These are phyloP conservation scores for Urophycis tenuis DNA, from an alignment of 2,797 vertebrate genomes.

Conservation along the genomic window DNA sequence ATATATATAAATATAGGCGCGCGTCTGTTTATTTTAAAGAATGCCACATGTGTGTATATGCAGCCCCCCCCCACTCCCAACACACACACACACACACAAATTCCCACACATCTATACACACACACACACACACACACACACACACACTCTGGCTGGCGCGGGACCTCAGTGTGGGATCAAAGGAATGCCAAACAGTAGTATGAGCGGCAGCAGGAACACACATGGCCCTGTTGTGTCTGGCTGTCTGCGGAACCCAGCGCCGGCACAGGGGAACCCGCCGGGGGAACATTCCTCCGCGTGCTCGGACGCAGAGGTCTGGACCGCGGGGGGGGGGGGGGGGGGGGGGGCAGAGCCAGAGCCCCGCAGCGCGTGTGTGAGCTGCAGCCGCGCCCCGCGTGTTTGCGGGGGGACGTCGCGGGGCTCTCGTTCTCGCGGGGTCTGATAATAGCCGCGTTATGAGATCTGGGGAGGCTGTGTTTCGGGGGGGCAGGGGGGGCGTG, in stretches of 20 bases:
- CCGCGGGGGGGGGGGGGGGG: no score
- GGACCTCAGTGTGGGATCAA: conserved; percentile 51
- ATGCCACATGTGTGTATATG: background rate
- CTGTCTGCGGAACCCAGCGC: conserved; percentile 38
- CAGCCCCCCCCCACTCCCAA: background rate
- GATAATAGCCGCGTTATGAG: background rate
- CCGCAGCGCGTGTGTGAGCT: conserved; percentile 19
- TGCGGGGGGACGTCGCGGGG: background rate
- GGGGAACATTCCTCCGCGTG: conserved; percentile 45
- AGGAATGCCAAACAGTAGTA: conserved; percentile 56
- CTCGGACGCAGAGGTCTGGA: conserved; percentile 20
- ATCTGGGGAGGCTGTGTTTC: background rate
- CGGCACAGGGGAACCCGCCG: conserved; percentile 21
- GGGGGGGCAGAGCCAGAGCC: no score
- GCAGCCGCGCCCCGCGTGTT: conserved; percentile 8
- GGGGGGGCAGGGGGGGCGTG: no score
- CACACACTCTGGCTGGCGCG: conserved; percentile 7
- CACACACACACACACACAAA: conserved; percentile 6
- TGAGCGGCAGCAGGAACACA: conserved; percentile 47
- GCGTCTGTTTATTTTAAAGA: background rate
- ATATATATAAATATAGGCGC: no score
- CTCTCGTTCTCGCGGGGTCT: background rate
- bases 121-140: conserved; percentile 25
- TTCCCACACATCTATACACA: conserved; percentile 2
- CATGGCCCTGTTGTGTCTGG: conserved; percentile 62